These are phyloP conservation scores for Agrochola lychnidis DNA, from an alignment of 2,888 invertebrate genomes.

Conservation along the genomic window DNA sequence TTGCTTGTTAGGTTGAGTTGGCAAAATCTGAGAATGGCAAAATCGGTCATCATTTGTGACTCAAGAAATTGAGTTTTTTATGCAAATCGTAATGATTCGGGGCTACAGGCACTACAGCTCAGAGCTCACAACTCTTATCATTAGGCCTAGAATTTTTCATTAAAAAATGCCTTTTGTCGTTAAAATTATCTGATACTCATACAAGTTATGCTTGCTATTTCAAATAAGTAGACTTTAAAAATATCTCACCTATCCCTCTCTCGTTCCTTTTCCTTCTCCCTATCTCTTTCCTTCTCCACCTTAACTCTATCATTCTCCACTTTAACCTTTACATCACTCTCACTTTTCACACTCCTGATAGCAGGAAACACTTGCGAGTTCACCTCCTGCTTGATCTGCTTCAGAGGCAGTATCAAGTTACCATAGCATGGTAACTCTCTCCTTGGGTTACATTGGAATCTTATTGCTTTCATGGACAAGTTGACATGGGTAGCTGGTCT, in stretches of 20 bases:
- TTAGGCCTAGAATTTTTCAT: neutral
- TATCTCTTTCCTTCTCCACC: conserved; percentile 76
- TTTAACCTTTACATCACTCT: conserved; percentile 77
- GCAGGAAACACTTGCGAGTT: conserved; percentile 78
- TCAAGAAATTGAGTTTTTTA: neutral
- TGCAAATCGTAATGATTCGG: neutral
- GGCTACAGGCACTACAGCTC: neutral
- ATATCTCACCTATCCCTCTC: conserved; percentile 64
- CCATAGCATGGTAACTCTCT: conserved; percentile 88
- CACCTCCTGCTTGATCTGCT: conserved; percentile 82
- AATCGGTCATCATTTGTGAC: neutral
- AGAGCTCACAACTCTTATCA: neutral
- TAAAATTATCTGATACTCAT: neutral
- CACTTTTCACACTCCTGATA: conserved; percentile 74
- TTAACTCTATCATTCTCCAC: conserved; percentile 76
- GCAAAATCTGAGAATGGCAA: neutral
- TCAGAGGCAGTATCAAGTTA: conserved; percentile 86
- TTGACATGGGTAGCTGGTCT: conserved; percentile 81
- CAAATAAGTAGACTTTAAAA: neutral
- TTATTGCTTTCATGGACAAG: conserved; percentile 81
- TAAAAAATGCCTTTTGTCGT: neutral
- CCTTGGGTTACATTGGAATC: conserved; percentile 84
- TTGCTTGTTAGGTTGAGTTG: neutral
- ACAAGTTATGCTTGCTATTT: neutral
- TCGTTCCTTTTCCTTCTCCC: conserved; percentile 73